A percentile compares a stretch with the other conserved stretches of the same genome.
phyloP scores from a whole-genome alignment of 2,113 vertebrate species.

The Anthoscopus minutus region DNA sequence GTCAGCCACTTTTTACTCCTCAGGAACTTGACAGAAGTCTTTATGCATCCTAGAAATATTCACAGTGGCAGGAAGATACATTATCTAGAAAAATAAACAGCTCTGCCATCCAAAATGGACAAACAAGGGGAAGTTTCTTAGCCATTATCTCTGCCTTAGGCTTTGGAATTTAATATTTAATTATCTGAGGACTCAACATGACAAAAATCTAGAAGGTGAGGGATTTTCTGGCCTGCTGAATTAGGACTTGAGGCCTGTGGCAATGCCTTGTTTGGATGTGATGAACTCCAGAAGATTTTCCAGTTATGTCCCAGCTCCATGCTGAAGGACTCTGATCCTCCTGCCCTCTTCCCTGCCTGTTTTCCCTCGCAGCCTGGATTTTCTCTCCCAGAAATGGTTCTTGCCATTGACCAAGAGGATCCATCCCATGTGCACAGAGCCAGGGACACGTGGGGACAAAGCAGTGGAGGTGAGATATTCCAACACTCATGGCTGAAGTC shows the following conservation, averaged over 20 bases:
- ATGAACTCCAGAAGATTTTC: background rate
- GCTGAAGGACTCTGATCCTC: background rate
- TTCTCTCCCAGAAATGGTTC: background rate
- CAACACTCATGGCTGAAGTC: background rate
- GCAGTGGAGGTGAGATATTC: background rate
- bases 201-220: background rate
- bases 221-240: background rate
- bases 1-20: background rate
- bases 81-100: background rate
- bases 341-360: background rate
- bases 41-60: background rate
- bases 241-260: background rate
- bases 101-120: background rate
- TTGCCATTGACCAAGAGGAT: fast-evolving
- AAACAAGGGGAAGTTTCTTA: fast-evolving
- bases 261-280: background rate
- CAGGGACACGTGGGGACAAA: fast-evolving
- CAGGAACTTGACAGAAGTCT: background rate
- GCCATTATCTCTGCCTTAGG: background rate
- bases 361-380: background rate
- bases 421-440: fast-evolving
- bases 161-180: background rate
- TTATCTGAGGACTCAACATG: background rate
- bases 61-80: background rate
- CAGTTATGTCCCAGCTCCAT: fast-evolving